phyloP scores from a whole-genome alignment of 35 echinoderm and acorn worm species.

The Antedon bifida region DNA sequence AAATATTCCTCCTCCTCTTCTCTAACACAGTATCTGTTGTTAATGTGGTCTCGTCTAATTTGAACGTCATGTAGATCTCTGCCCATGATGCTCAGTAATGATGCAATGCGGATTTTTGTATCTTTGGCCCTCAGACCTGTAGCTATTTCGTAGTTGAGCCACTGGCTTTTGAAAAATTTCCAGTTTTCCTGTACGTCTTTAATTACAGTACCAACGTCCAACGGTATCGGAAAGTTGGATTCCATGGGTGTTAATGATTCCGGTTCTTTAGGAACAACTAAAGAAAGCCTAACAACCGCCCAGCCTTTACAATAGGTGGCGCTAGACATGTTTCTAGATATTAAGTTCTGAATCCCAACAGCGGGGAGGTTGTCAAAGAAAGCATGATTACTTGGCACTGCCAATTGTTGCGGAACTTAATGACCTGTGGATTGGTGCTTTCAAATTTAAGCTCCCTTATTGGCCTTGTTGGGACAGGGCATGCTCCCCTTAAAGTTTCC shows the following conservation, averaged over 20 bases:
- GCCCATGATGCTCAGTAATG: background rate
- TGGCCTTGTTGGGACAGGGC: background rate
- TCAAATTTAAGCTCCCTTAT: background rate
- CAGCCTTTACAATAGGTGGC: no score
- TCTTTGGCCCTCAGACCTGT: background rate
- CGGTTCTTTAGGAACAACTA: no score
- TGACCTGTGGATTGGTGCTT: background rate
- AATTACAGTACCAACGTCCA: no score
- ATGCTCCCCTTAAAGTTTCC: background rate
- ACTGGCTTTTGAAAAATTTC: background rate
- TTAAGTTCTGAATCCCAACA: background rate
- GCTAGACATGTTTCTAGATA: no score
- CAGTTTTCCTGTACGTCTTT: background rate
- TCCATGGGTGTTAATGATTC: no score
- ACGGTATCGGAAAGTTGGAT: no score
- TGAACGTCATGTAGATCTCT: background rate
- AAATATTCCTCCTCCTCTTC: background rate
- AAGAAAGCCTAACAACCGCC: no score
- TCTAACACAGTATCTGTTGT: background rate
- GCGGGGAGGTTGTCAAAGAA: background rate
- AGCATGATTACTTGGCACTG: background rate
- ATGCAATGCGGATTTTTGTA: background rate
- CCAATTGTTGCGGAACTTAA: background rate
- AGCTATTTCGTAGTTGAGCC: background rate
- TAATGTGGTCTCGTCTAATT: background rate